Base-by-base conservation (phyloP, 1,140 invertebrate species). In the Drosophila pallidifrons region DNA sequence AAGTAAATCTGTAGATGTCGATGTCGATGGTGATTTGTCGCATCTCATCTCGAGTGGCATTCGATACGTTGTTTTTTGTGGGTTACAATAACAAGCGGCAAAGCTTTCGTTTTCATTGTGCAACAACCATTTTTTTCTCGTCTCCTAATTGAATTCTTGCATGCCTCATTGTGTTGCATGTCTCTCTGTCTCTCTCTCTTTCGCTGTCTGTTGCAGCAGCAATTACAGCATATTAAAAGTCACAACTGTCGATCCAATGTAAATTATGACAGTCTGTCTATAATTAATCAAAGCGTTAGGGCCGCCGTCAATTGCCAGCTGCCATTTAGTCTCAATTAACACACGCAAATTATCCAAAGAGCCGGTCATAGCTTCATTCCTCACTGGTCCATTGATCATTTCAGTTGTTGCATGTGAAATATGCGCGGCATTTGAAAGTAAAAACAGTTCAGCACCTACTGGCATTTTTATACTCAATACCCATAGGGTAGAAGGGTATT, bases 201-300 rank as follows among this genome's bases (percentile, higher is more conserved):
- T 25, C n/a, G 6, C 15, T 25, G 0, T 25, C 20, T 7, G 32
- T 28, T 52, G 43, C 66, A 32, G 5, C 55, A 8, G 32, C 66
- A 78, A 64, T 86, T 70, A 77, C 82, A 55, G 57, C 70, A 85
- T 81, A 85, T 75, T 78, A 81, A 76, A 64, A 82, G 75, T 11
- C 41, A 58, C 30, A 52, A 38, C 38, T 68, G 65, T 43, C n/a
- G 41, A 43, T 43, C 41, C 64, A 60, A 75, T 81, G 85, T 81
- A 89, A 89, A 89, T 89, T 89, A 81, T 89, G 85, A 89, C 85
- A 63, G 81, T 16, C 81, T 74, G 68, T 79, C 81, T 67, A 89
- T 89, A 89, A 89, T 89, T 89, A 89, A 89, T 89, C 85, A 89
- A 89, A 89, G 86, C 66, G 35, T 58, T 76, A 85, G 85, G 86